phyloP scores from a whole-genome alignment of 2,797 vertebrate genomes.

The Bucorvus abyssinicus region DNA sequence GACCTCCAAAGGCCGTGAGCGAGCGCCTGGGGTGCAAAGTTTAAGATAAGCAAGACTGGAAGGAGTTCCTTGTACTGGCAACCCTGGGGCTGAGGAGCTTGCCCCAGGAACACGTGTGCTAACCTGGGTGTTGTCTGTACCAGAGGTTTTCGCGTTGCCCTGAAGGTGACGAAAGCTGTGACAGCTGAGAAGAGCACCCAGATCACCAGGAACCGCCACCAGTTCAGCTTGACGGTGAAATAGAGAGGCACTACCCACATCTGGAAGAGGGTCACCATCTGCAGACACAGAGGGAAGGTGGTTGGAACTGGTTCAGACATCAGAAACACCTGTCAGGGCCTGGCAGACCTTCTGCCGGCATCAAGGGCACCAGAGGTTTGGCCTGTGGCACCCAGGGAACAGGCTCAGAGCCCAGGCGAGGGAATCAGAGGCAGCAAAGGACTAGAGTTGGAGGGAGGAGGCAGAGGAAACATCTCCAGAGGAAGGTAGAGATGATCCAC shows the following conservation, averaged over 20 bases:
- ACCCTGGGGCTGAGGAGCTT: background rate
- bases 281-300: constrained; percentile 26
- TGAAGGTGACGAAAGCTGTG: constrained; percentile 92
- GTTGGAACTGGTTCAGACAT: background rate
- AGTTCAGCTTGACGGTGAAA: constrained; percentile 96
- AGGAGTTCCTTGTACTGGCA: background rate
- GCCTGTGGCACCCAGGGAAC: background rate
- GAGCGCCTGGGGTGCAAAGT: rapidly evolving
- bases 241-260: constrained; percentile 99
- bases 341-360: background rate
- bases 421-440: background rate
- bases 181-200: constrained; percentile 95
- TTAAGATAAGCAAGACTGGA: background rate
- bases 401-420: background rate
- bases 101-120: background rate
- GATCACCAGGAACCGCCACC: constrained; percentile 95
- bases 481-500: background rate
- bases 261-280: constrained; percentile 99
- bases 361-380: background rate
- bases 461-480: background rate
- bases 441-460: background rate
- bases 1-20: background rate
- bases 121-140: constrained; percentile 95
- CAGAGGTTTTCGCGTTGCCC: constrained; percentile 94
- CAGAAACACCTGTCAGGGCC: background rate